Base-by-base conservation (phyloP, 2,888 invertebrate genomes). In the Nephrocerus scutellatus region DNA sequence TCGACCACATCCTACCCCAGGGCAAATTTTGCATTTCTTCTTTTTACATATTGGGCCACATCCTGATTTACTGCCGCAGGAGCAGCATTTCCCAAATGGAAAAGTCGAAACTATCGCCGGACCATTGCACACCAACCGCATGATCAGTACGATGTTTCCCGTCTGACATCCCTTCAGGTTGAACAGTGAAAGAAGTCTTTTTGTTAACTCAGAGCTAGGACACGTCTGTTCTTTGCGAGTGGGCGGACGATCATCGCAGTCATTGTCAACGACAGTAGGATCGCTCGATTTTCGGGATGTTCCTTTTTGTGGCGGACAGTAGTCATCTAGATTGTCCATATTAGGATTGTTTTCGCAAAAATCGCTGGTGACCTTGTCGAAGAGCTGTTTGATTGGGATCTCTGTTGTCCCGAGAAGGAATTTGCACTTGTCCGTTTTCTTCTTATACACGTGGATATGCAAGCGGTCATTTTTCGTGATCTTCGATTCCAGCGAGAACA, bases 61-160 rank as follows among this genome's bases (percentile, higher is more conserved):
- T 43, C 47, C 34, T 29, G 37, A 30, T 19, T 46, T 46, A 7
- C 40, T 46, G 6, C 34, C 36, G 34, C 49, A 48, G 1, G 56
- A 55, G 32, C 59, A 61, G 13, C 56, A 36, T 15, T 41, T 47
- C 6, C 53, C 50, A 23, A 62, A 57, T 2, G 59, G 53, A 37
- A 66, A 66, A n/a, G 56, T 44, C 2, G 61, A 60, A 0, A 66
- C 61, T 26, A 66, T 59, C 0, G 58, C 47, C 2, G 63, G 64
- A 0, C 67, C 67, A 52, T 64, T 62, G 44, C 65, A 66, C 2
- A 64, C 56, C 14, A 67, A 38, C 3, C 67, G 56, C 51, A 66
- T 56, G 10, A 63, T 54, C 3, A 68, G 28, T 8, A 64, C 61
- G 12, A 66, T 54, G 40, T 65, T 66, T 3, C 67, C 67, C 2